Conservation (phyloP, 2,113 vertebrate genomes). For the Loxodonta africana region DNA sequence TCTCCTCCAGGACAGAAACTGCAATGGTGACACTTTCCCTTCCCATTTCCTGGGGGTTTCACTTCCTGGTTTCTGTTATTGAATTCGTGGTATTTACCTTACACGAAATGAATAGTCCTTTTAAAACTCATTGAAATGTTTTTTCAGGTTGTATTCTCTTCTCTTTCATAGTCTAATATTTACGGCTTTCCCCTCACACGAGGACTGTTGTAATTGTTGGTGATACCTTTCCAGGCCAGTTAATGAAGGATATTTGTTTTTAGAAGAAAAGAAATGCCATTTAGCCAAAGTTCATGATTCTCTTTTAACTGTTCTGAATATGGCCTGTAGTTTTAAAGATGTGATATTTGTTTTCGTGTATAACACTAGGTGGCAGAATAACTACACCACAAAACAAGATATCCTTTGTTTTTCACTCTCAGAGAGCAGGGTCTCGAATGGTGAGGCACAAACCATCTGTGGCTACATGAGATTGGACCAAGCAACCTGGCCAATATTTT, state of each 20-base stretch:
- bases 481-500: slow-evolving; percentile 79
- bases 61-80: background rate
- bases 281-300: slow-evolving; percentile 45
- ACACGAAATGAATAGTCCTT: background rate
- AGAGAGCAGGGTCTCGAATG: background rate
- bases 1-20: slow-evolving; percentile 32
- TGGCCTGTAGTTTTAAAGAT: background rate
- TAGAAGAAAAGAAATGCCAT: background rate
- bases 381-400: slow-evolving; percentile 78
- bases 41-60: background rate
- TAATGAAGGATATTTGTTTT: slow-evolving; percentile 33
- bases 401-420: slow-evolving; percentile 38
- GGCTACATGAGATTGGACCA: slow-evolving; percentile 72
- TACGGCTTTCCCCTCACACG: background rate
- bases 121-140: slow-evolving; percentile 23
- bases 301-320: background rate
- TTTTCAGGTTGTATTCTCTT: slow-evolving; percentile 13
- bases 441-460: slow-evolving; percentile 77
- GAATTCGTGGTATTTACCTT: background rate
- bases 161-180: background rate
- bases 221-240: background rate
- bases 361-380: slow-evolving; percentile 90
- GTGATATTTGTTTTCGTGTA: slow-evolving; percentile 18
- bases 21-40: background rate
- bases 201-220: slow-evolving; percentile 7